These are phyloP conservation scores for Anas platyrhynchos DNA, from an alignment of 2,113 vertebrate genomes.

Conservation along the genomic window DNA sequence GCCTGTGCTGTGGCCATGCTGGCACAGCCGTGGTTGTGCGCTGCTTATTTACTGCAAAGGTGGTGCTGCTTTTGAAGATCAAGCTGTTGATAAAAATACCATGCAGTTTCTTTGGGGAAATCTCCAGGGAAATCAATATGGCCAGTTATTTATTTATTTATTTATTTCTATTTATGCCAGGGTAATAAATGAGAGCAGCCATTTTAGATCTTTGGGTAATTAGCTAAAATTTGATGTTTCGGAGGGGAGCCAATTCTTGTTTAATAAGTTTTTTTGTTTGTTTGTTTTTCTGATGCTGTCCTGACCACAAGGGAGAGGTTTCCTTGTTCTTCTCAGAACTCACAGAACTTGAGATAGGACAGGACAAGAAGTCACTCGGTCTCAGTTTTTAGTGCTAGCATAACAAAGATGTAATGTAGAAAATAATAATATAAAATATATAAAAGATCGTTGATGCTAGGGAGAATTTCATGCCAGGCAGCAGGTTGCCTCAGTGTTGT, in stretches of 20 bases:
- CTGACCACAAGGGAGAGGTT: background rate
- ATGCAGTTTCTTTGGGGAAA: background rate
- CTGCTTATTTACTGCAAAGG: background rate
- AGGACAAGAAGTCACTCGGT: background rate
- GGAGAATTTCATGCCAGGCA: background rate
- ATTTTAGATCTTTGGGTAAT: background rate
- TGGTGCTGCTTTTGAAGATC: background rate
- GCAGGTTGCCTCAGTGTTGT: background rate
- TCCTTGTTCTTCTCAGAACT: background rate
- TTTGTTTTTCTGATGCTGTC: background rate
- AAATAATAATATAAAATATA: background rate
- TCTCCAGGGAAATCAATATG: background rate
- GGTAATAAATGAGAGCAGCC: fast-evolving
- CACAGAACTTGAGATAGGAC: background rate
- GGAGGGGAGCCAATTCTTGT: background rate
- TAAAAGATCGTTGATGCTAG: background rate
- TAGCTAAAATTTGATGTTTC: background rate
- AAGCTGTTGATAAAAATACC: background rate
- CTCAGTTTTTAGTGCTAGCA: background rate
- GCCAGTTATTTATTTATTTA: background rate
- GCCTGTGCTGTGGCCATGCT: background rate
- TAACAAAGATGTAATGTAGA: background rate
- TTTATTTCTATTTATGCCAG: background rate
- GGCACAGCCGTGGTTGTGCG: background rate
- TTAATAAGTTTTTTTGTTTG: too few species aligned